A percentile compares a stretch with the other conserved stretches of the same genome.
phyloP scores from a whole-genome alignment of 2,797 vertebrate genomes.

The Kryptopterus vitreolus region DNA sequence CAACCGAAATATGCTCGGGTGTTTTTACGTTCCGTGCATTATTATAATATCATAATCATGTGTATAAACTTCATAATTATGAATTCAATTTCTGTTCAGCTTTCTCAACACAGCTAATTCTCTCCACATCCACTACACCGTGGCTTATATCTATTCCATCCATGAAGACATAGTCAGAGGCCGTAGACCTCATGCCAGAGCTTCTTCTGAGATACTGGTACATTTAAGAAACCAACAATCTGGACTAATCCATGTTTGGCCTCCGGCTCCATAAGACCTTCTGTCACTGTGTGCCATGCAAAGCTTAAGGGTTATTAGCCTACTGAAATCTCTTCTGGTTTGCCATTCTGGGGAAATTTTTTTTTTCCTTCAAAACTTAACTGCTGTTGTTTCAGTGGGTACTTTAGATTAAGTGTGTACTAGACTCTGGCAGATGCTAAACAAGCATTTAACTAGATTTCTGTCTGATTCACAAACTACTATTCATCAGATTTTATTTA shows the following conservation, averaged over 20 bases:
- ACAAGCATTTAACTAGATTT: neutral
- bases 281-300: slow-evolving; percentile 8
- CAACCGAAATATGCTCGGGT: neutral
- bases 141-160: neutral
- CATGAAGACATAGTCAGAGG: neutral
- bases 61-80: neutral
- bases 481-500: neutral
- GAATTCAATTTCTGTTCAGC: neutral
- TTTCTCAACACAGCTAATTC: neutral
- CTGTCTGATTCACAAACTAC: neutral
- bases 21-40: neutral
- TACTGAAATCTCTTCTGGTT: neutral
- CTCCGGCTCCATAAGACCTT: neutral
- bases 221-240: slow-evolving; percentile 9
- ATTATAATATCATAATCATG: neutral
- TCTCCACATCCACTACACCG: neutral
- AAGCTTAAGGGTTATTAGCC: slow-evolving; percentile 7
- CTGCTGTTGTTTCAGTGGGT: neutral
- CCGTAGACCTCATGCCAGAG: neutral
- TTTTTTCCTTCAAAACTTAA: neutral
- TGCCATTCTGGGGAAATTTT: neutral
- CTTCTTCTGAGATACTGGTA: neutral
- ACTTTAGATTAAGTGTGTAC: slow-evolving; percentile 9
- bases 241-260: slow-evolving; percentile 28
- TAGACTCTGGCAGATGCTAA: neutral